Percentiles rank a stretch among this genome's conserved stretches.
These are phyloP conservation scores for Aphis gossypii DNA, from an alignment of 1,140 invertebrate species.

Conservation along the genomic window DNA sequence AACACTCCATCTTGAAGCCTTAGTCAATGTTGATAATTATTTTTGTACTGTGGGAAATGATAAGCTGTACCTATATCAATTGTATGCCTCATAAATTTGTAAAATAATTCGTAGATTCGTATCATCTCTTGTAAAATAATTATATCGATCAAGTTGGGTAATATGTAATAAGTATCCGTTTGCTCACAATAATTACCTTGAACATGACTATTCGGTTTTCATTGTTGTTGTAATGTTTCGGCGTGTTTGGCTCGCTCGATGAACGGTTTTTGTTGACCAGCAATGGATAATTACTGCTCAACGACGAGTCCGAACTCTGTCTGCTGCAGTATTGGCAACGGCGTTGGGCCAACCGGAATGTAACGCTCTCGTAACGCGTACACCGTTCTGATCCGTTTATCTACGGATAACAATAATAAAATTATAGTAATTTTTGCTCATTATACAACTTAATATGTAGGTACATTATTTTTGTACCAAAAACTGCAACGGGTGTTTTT, in stretches of 20 bases:
- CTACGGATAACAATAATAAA: constrained; percentile 22
- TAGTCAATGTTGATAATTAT: neutral
- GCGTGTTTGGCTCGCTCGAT: constrained; percentile 60
- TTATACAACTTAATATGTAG: neutral
- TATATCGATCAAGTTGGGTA: no score
- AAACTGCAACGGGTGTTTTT: no score
- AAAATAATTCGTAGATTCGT: neutral
- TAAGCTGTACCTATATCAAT: neutral
- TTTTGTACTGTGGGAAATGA: neutral
- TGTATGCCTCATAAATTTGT: neutral
- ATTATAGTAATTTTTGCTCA: neutral
- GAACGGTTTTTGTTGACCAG: constrained; percentile 59
- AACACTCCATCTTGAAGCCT: no score
- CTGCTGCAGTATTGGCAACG: constrained; percentile 62
- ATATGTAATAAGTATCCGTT: neutral
- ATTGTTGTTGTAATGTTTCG: constrained; percentile 60
- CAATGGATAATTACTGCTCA: constrained; percentile 62
- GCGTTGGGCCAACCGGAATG: constrained; percentile 62
- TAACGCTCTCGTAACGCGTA: constrained; percentile 61
- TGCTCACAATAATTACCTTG: neutral
- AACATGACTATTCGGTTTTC: constrained; percentile 58
- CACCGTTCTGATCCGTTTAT: constrained; percentile 58
- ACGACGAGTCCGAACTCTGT: constrained; percentile 63
- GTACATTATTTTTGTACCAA: no score
- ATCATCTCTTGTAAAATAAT: neutral